Evolutionary conservation across 1,140 invertebrate genomes (phyloP), one percentile per base, ranked within the genome.

Genomic region (Aradophagus sp.): DNA sequence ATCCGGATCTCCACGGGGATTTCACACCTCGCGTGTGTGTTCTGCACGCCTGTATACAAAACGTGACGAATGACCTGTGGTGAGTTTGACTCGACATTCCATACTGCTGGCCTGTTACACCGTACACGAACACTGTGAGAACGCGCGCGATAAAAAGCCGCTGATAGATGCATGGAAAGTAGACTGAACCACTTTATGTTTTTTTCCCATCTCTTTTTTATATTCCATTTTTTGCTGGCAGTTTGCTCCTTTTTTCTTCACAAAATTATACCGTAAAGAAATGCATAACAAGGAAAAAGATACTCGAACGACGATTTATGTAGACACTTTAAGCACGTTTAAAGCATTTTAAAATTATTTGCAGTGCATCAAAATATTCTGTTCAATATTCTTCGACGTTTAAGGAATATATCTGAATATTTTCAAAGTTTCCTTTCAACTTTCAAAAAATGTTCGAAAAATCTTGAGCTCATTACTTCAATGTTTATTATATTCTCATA

Each of bases 41-140:
- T 75, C 65, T 70, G 55, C 66, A 65, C 62, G 58, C 67, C 42
- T 59, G 48, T 56, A 63, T 42, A 63, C 62, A 73, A 73, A 75
- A 74, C 69, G 74, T 76, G 63, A 77, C 69, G 74, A 76, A 76
- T 74, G 66, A 73, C 66, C 67, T 63, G 52, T 38, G 62, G 52
- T 55, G 45, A 72, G 48, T 62, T 71, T 61, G 59, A 69, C 70
- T 70, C 65, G 45, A 44, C 69, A 73, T 73, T 75, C 59, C 36
- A 56, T n/a, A 53, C 50, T 65, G 50, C 36, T 41, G 36, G 47
- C 36, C 55, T 65, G 50, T 63, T 66, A 62, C 55, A 29, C 15
- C 34, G 59, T 63, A 47, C 70, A 67, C 59, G 23, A 23, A 17
- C 27, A n/a, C 59, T 73, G 59, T 72, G 68, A 77, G 68, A 75